Evolutionary conservation across 1,140 invertebrate species (phyloP).

Genomic region (Drosophila ironensis): DNA sequence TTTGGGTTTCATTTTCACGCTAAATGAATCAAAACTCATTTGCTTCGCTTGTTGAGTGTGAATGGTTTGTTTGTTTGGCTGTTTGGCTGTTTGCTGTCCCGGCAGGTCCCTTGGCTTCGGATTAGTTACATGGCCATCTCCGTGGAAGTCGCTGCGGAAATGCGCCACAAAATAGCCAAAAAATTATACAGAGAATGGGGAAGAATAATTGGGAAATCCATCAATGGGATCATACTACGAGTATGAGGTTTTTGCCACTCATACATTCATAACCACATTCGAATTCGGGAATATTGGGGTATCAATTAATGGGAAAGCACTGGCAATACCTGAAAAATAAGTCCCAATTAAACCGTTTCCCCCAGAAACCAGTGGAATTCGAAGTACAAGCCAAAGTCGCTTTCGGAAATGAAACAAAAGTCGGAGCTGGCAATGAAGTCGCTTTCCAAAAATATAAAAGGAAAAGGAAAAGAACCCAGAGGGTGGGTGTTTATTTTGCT

Average conservation of each 20-base stretch:
- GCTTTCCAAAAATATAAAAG: slow-evolving; percentile 23
- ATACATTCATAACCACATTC: no score
- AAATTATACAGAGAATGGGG: not conserved
- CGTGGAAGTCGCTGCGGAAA: not conserved
- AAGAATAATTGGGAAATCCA: no score
- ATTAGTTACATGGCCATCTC: slow-evolving; percentile 4
- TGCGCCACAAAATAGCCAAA: not conserved
- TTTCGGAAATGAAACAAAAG: slow-evolving; percentile 4
- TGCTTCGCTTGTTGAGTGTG: slow-evolving; percentile 54
- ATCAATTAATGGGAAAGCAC: no score
- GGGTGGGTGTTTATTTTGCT: not conserved
- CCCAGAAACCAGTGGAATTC: not conserved
- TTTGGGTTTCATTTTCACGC: slow-evolving; percentile 45
- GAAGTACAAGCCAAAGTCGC: not conserved
- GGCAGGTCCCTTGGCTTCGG: not conserved
- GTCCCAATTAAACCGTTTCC: not conserved
- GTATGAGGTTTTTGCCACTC: no score
- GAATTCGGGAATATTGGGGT: no score
- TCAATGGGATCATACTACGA: no score
- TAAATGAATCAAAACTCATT: slow-evolving; percentile 70
- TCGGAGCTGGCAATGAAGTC: slow-evolving; percentile 21
- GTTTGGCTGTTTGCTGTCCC: no score
- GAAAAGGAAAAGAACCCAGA: slow-evolving; percentile 14
- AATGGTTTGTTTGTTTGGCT: slow-evolving; percentile 25
- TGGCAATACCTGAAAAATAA: not conserved